Evolutionary conservation across 2,888 invertebrate genomes (phyloP).

Genomic region (Acrocera orbiculus): DNA sequence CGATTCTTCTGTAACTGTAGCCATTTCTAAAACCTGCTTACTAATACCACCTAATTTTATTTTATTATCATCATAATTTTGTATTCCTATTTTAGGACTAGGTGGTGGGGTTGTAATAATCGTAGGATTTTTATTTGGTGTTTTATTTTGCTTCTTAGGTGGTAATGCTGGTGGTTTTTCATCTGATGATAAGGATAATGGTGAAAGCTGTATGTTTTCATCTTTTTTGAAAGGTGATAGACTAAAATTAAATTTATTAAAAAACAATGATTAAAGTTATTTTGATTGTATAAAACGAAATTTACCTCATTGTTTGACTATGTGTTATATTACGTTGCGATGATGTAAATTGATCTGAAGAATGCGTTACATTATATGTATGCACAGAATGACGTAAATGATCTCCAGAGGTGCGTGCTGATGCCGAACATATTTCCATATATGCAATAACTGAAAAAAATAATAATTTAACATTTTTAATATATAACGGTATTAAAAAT

Average conservation of each 20-base stretch:
- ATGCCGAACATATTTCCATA: conserved; percentile 88
- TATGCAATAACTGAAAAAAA: conserved; percentile 67
- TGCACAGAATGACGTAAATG: conserved; percentile 79
- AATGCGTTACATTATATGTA: conserved; percentile 40
- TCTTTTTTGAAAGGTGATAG: conserved; percentile 12
- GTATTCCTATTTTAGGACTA: conserved; percentile 23
- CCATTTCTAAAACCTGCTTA: conserved; percentile 29
- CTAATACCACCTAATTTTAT: neutral
- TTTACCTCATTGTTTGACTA: conserved; percentile 32
- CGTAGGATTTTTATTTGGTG: conserved; percentile 29
- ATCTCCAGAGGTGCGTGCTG: conserved; percentile 52
- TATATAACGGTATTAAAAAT: no score
- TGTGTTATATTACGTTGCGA: conserved; percentile 29
- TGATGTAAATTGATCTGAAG: conserved; percentile 26
- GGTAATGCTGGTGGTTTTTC: conserved; percentile 42
- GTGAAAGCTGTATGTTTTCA: conserved; percentile 11
- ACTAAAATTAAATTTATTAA: conserved; percentile 9
- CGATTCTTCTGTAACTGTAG: conserved; percentile 27
- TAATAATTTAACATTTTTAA: no score
- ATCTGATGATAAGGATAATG: conserved; percentile 13
- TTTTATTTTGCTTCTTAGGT: conserved; percentile 39
- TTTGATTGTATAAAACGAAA: conserved; percentile 5
- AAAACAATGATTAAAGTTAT: no score
- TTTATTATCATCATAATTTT: conserved; percentile 12
- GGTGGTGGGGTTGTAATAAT: conserved; percentile 34